Base-by-base conservation (phyloP, 2,797 vertebrate genomes). In the Urosaurus nigricauda region DNA sequence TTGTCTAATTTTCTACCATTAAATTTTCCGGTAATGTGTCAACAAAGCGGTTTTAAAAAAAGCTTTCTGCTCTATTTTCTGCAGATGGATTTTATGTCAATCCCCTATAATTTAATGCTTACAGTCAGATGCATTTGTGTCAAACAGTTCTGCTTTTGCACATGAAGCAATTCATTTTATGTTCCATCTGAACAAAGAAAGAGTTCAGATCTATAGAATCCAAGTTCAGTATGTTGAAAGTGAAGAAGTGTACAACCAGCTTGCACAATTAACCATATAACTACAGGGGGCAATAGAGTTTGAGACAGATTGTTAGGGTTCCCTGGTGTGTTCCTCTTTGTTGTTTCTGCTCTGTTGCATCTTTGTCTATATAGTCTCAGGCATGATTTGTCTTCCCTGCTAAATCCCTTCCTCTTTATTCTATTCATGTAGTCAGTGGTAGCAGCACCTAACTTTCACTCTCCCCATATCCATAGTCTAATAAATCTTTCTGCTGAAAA, bases 51-150 rank as follows among this genome's bases (percentile, higher is more conserved):
- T 70, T n/a, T n/a, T 3, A 29, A 68, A 29, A 53, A 79, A 53
- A 82, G 71, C 37, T 70, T 85, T 71, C 37, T 77, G 7, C n/a
- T 88, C 2, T 58, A 84, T 75, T 40, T 70, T 79, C 43, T 51
- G 17, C 53, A 14, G 37, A 71, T 90, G 32, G 80, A 26, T 90
- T 84, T 90, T 60, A 47, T 83, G 60, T 79, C 74, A 84, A 4
- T 79, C 65, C 80, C 26, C 74, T 73, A 83, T 87, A 60, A 87
- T 90, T 90, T 88, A 79, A 79, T 71, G n/a, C 75, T 84, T 84
- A 58, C 53, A 84, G 65, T 43, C 37, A 84, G 82, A 78, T 84
- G 51, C 75, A 88, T 79, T 88, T 84, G 65, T 71, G 8, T 71
- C 83, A 79, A 71, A 43, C 51, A 71, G 53, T 19, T 88, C 35